A percentile compares a stretch with the other conserved stretches of the same genome.
phyloP scores from a whole-genome alignment of 2,113 vertebrate genomes.

The Plotosus lineatus region DNA sequence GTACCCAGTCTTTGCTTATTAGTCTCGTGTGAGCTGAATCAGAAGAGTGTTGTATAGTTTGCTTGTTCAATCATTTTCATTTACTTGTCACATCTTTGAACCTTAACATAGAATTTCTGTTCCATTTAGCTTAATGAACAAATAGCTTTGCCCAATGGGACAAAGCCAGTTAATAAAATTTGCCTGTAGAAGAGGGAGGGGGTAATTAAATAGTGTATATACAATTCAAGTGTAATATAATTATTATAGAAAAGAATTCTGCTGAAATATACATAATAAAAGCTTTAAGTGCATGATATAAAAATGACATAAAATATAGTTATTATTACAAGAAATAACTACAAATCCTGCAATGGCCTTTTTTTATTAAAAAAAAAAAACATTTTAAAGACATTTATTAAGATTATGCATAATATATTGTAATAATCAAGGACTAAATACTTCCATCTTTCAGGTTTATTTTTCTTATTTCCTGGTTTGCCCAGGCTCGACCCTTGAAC shows the following conservation, averaged over 20 bases:
- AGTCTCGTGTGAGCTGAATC: not conserved
- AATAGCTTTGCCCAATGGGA: not conserved
- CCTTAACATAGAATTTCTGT: not conserved
- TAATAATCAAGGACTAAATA: not conserved
- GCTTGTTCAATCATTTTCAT: not conserved
- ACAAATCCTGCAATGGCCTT: not conserved
- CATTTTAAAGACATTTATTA: not conserved
- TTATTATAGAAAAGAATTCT: not conserved
- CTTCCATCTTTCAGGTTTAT: not conserved
- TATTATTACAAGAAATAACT: not conserved
- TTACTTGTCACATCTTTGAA: slow-evolving; percentile 6
- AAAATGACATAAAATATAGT: not conserved
- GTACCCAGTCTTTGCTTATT: slow-evolving; percentile 48
- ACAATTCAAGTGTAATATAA: not conserved
- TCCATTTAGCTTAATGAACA: not conserved
- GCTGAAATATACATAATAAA: not conserved
- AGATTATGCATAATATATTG: not conserved
- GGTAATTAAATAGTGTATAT: not conserved
- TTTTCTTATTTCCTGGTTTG: not conserved
- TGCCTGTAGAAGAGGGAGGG: not conserved
- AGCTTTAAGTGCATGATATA: not conserved
- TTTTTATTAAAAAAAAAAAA: too few species aligned
- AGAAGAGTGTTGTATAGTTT: not conserved
- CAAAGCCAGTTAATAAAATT: not conserved
- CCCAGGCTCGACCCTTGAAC: not conserved